These are phyloP conservation scores for Sinotaia quadrata DNA, from an alignment of 2,888 invertebrate species.

Conservation along the genomic window DNA sequence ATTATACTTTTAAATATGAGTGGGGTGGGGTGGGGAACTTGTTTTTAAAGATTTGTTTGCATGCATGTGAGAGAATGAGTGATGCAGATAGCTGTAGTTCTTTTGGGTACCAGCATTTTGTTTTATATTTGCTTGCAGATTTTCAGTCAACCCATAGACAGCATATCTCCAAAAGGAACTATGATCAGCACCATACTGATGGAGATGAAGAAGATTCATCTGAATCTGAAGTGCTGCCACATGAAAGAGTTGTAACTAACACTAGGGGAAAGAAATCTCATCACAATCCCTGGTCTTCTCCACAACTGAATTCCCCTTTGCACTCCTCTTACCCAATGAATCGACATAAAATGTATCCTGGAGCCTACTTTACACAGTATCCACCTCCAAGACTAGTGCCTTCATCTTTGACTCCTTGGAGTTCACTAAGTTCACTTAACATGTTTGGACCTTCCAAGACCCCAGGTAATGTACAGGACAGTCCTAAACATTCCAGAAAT, in stretches of 20 bases:
- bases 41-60: no score
- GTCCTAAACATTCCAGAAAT: not conserved
- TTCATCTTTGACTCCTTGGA: constrained; percentile 14
- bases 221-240: not conserved
- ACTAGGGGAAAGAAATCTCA: not conserved
- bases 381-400: not conserved
- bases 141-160: not conserved
- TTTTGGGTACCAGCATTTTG: no score
- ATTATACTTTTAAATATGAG: no score
- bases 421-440: constrained; percentile 19
- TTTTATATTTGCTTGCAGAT: constrained; percentile 2
- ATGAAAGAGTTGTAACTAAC: not conserved
- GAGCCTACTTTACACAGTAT: not conserved
- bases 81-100: no score
- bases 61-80: no score
- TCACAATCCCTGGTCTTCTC: not conserved
- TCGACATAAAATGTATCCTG: no score
- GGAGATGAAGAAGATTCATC: not conserved
- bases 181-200: not conserved
- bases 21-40: no score
- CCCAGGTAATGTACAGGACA: not conserved
- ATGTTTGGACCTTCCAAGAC: not conserved
- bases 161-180: not conserved
- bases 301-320: not conserved
- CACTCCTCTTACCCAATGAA: constrained; percentile 3